These are phyloP conservation scores for Grantiella picta DNA, from an alignment of 2,113 vertebrate genomes.

Conservation along the genomic window DNA sequence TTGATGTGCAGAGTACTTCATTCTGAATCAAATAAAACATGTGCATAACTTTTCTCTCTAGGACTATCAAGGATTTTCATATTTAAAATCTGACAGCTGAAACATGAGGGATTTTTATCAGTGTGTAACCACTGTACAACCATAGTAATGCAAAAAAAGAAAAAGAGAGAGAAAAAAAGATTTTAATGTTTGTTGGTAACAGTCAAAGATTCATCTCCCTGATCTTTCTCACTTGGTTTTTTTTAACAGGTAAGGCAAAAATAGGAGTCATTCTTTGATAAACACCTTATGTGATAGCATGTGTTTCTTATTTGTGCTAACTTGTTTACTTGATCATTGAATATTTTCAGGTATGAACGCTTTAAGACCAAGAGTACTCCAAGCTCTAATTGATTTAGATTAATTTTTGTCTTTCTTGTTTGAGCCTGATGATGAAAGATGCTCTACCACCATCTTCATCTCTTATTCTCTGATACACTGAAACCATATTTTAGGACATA, in stretches of 20 bases:
- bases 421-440: background rate
- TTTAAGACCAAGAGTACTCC: background rate
- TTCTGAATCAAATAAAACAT: constrained; percentile 15
- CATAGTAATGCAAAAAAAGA: background rate
- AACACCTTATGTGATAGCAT: background rate
- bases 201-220: background rate
- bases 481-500: background rate
- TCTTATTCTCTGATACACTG: background rate
- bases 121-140: background rate
- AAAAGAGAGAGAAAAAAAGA: too few relatives aligned
- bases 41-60: constrained; percentile 18
- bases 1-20: background rate
- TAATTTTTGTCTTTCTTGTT: background rate
- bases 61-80: background rate
- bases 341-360: background rate
- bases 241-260: background rate
- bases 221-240: background rate
- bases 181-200: background rate
- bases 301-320: background rate
- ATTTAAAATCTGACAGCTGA: constrained; percentile 38
- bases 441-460: background rate
- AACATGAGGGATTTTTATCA: background rate
- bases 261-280: background rate
- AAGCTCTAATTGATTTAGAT: background rate
- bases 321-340: background rate